Evolutionary conservation across 2,113 vertebrate genomes (phyloP), one percentile per base, ranked within the genome.

Genomic region (Neogale vison): DNA sequence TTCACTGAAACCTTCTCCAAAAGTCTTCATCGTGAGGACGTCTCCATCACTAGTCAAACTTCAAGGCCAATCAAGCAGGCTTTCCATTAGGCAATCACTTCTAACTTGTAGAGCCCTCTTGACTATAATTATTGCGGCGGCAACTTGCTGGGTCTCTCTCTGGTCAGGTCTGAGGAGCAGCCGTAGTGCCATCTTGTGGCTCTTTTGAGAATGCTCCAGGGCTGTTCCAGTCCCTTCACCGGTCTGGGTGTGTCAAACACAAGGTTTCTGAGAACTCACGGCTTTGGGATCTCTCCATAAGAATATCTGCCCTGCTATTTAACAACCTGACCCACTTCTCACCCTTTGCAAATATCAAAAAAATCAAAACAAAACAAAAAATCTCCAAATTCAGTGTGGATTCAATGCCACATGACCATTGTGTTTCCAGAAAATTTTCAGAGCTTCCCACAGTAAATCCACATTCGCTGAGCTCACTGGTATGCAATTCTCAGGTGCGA

Each of bases 171-270:
- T 69, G 72, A 61, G 86, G 81, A 90, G 98, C 84, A 69, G 88
- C 95, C 47, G 72, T 96, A 96, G 61, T 93, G 77, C 97, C 98
- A 98, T 92, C 98, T 97, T 72, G 97, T 98, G 98, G 88, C 31
- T 12, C 21, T 93, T 96, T 72, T 9, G 71, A 93, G 84, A 97
- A 98, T 81, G 72, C 55, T 76, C 81, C 14, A 8, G 52, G 10
- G 65, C 52, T 71, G n/a, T 39, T 50, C 34, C 80, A 4, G 10
- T n/a, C n/a, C 69, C 36, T 61, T 93, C 29, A 10, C 67, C 31
- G 1, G 18, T 18, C 39, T 3, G 9, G 72, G 12, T 34, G 8
- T 10, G 50, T 4, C n/a, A 24, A 18, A 13, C 34, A 23, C 72
- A 45, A 8, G 4, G 42, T 39, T 82, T 34, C 93, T 23, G 63